Base-by-base conservation (phyloP, 2,888 invertebrate species). In the Steinernema carpocapsae region DNA sequence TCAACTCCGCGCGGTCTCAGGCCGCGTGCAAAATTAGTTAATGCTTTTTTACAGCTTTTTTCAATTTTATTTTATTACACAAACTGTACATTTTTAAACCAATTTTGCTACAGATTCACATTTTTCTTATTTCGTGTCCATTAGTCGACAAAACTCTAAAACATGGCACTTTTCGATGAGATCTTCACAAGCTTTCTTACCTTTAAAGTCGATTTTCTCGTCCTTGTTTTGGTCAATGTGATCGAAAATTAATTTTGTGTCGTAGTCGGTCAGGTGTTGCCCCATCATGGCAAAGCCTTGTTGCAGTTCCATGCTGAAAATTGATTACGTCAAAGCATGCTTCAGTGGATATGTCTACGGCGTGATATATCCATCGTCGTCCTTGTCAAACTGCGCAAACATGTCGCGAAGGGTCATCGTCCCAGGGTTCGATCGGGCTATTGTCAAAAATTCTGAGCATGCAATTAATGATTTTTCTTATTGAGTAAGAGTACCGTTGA, bases 101-200 rank as follows among this genome's bases (percentile, higher is more conserved):
- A n/a, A n/a, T n/a, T 37, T 10, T 37, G 37, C 37, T 6, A 6
- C 10, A 37, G 37, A 37, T 10, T 10, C 3, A 37, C 4, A 37
- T 37, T 10, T 37, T 37, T n/a, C n/a, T 37, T 37, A 37, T 37
- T 37, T 10, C 37, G 37, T 37, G 37, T 37, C 37, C 64, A 64
- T 64, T 32, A 64, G 17, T 17, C 32, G 64, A 32, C 64, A 12
- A n/a, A 64, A 64, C n/a, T 64, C 64, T 64, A 22, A 52, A 52
- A 22, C 24, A 22, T 2, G 2, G 4, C 24, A 52, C 2, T 22
- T 19, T 22, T 24, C 4, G 48, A 10, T 10, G 7, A 4, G 22
- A 52, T 2, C 24, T 19, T 22, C 2, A 1, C 19, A 24, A n/a
- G 10, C 22, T 12, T 22, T 22, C 52, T 12, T 52, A 52, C 52